Evolutionary conservation across 2,888 invertebrate genomes (phyloP).

Genomic region (Brachynemurus nebulosus): DNA sequence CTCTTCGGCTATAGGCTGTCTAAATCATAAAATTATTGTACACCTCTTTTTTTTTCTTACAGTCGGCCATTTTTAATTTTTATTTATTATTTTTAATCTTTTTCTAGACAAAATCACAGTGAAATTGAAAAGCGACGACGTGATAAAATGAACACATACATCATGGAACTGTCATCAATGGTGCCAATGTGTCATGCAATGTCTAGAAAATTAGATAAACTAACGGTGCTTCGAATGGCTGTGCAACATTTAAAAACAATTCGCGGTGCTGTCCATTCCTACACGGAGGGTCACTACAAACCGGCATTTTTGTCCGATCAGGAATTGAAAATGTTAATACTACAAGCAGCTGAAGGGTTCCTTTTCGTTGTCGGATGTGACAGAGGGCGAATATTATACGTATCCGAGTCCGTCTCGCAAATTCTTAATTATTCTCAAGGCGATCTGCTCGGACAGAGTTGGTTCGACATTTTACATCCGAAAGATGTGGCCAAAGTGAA

Average conservation of each 20-base stretch:
- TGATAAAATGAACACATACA: constrained; percentile 95
- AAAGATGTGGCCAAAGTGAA: constrained; percentile 92
- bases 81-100: too few species aligned
- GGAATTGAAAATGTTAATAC: constrained; percentile 72
- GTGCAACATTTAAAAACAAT: constrained; percentile 82
- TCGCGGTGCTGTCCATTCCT: constrained; percentile 54
- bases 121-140: constrained; percentile 89
- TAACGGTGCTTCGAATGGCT: constrained; percentile 82
- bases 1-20: too few species aligned
- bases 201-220: constrained; percentile 85
- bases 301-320: constrained; percentile 74
- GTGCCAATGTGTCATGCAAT: constrained; percentile 90
- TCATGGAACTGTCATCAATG: constrained; percentile 76
- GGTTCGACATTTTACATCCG: constrained; percentile 89
- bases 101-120: constrained; percentile 83
- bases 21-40: too few species aligned
- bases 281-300: constrained; percentile 62
- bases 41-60: too few species aligned
- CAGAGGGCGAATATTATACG: constrained; percentile 76
- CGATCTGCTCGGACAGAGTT: constrained; percentile 80
- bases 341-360: constrained; percentile 82
- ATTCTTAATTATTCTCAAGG: constrained; percentile 73
- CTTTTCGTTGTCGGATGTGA: constrained; percentile 89
- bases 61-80: too few species aligned
- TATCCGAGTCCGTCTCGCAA: constrained; percentile 74